These are phyloP conservation scores for Sitta carolinensis DNA, from an alignment of 2,797 vertebrate genomes.

Conservation along the genomic window DNA sequence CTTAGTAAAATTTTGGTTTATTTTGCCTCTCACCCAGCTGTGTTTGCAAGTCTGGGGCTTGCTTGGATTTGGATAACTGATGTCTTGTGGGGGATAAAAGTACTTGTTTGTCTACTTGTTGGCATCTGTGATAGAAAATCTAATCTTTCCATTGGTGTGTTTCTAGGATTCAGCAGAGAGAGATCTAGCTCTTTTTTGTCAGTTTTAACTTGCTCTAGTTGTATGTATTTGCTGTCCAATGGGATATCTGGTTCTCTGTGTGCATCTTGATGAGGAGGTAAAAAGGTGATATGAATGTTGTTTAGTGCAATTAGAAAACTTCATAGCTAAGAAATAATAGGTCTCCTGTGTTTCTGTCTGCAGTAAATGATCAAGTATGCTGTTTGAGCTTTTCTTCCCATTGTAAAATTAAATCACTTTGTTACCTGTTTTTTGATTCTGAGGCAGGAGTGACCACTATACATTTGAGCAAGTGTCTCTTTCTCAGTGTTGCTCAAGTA, in stretches of 20 bases:
- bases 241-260: background rate
- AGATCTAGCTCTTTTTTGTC: background rate
- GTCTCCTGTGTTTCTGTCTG: background rate
- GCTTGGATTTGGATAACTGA: conserved; percentile 48
- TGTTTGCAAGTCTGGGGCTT: conserved; percentile 46
- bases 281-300: conserved; percentile 6
- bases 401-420: background rate
- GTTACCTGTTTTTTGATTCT: background rate
- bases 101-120: conserved; percentile 46
- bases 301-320: background rate
- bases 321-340: background rate
- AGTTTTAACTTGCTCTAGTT: background rate
- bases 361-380: background rate
- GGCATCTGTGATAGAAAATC: conserved; percentile 10
- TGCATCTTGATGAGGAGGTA: conserved; percentile 22
- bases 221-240: background rate
- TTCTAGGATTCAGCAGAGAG: conserved; percentile 17
- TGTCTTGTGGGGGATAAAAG: conserved; percentile 8
- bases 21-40: conserved; percentile 40
- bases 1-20: conserved; percentile 32
- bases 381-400: background rate
- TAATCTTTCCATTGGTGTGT: conserved; percentile 16
- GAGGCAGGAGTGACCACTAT: background rate
- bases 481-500: background rate
- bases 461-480: background rate